Evolutionary conservation across 2,797 vertebrate species (phyloP).

Genomic region (Danio jaintianensis): DNA sequence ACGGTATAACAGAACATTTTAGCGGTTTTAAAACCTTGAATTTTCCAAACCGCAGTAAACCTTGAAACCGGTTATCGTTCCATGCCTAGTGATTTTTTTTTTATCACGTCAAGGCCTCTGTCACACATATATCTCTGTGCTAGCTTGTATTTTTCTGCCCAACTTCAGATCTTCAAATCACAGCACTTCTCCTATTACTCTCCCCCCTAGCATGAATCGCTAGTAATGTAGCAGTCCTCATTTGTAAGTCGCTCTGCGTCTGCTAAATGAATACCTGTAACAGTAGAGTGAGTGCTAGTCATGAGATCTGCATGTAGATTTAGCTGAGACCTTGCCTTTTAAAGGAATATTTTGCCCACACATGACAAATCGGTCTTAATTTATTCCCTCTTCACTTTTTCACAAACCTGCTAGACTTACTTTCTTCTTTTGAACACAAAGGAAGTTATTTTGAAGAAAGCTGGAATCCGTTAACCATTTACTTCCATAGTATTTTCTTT

Average conservation of each 20-base stretch:
- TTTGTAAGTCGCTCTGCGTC: background rate
- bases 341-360: too few species aligned
- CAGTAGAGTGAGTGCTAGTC: background rate
- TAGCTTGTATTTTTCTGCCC: constrained; percentile 7
- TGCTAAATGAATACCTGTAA: background rate
- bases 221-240: constrained; percentile 1
- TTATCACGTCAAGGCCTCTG: background rate
- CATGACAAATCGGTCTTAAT: too few species aligned
- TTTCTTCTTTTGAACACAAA: too few species aligned
- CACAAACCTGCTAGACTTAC: too few species aligned
- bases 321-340: constrained; percentile 11
- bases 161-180: background rate
- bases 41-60: too few species aligned
- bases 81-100: background rate
- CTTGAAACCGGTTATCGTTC: too few species aligned
- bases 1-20: too few species aligned
- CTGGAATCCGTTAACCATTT: too few species aligned
- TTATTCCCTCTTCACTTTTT: too few species aligned
- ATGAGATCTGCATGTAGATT: constrained; percentile 6
- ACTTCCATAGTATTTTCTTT: too few species aligned
- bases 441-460: too few species aligned
- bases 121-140: background rate
- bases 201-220: background rate
- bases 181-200: constrained; percentile 1
- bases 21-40: too few species aligned